Evolutionary conservation across 2,888 invertebrate species (phyloP).

Genomic region (Acanthosepion pharaonis): DNA sequence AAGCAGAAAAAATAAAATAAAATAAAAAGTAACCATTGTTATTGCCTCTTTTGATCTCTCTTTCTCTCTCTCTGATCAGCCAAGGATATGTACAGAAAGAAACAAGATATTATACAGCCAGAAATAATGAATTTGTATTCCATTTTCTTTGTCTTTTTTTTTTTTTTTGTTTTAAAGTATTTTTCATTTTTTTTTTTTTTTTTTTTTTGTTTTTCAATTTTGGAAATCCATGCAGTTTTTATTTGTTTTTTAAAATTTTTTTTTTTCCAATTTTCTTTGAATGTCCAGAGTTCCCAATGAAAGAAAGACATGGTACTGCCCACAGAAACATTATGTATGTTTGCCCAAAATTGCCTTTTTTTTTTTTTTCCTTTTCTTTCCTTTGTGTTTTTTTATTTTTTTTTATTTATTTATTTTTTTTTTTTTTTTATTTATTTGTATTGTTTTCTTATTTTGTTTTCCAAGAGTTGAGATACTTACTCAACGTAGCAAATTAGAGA

Average conservation of each 20-base stretch:
- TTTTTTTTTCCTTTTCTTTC: not conserved
- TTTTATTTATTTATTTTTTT: not conserved
- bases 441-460: not conserved
- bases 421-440: not conserved
- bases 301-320: constrained; percentile 47
- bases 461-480: not conserved
- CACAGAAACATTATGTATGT: constrained; percentile 43
- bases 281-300: constrained; percentile 44
- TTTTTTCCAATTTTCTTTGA: not conserved
- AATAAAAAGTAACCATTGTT: not conserved
- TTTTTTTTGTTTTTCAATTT: not conserved
- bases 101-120: constrained; percentile 35
- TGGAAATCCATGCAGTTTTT: constrained; percentile 45
- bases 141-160: not conserved
- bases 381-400: not conserved
- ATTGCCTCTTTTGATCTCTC: constrained; percentile 8
- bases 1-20: not conserved
- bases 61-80: not conserved
- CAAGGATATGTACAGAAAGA: constrained; percentile 23
- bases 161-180: not conserved
- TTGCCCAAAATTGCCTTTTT: not conserved
- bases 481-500: not conserved
- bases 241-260: not conserved
- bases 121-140: not conserved
- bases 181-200: not conserved